Conservation (phyloP, 2,113 vertebrate species). For the Anas platyrhynchos region DNA sequence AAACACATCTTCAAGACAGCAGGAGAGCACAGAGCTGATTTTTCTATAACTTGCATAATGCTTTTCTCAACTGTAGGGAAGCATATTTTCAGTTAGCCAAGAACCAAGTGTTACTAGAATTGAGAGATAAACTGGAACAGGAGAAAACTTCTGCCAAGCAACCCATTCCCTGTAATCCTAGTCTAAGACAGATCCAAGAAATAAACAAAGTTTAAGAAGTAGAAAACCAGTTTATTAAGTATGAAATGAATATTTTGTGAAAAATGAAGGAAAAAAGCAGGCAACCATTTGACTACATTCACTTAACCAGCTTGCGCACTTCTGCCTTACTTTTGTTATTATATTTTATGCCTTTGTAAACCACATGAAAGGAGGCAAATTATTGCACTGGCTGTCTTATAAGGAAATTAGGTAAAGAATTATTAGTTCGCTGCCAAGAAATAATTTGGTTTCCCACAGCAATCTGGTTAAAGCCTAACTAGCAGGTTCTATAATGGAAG, state of each 20-base stretch:
- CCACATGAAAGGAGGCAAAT: neutral
- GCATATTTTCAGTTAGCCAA: neutral
- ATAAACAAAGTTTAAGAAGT: neutral
- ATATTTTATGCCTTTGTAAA: neutral
- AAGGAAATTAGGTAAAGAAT: neutral
- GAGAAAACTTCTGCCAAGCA: neutral
- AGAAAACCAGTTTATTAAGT: neutral
- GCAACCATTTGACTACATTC: neutral
- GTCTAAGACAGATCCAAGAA: neutral
- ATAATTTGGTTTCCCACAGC: neutral
- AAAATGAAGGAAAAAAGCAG: neutral
- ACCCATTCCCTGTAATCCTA: slow-evolving; percentile 21
- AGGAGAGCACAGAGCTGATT: neutral
- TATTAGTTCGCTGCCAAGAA: neutral
- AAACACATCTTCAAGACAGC: neutral
- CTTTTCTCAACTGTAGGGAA: neutral
- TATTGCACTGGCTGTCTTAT: neutral
- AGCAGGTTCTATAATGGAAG: neutral
- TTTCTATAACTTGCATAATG: neutral
- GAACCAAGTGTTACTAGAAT: neutral
- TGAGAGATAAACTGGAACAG: neutral
- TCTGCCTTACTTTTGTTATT: neutral
- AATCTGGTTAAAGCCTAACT: neutral
- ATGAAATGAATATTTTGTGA: neutral
- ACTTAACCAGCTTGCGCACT: neutral